phyloP scores from a whole-genome alignment of 2,888 invertebrate species.

The Aromia moschata region DNA sequence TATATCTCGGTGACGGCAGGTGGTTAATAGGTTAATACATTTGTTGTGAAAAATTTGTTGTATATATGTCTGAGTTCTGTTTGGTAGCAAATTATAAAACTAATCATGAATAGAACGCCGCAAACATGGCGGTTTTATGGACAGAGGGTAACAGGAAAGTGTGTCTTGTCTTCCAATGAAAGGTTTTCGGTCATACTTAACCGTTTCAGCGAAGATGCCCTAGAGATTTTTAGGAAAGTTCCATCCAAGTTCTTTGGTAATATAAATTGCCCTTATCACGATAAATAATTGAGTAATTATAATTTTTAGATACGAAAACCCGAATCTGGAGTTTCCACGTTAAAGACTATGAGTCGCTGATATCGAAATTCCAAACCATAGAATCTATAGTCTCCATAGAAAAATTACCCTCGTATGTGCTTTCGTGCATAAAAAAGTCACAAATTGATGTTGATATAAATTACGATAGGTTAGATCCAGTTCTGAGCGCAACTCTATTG shows the following conservation, averaged over 20 bases:
- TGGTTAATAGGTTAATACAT: no score
- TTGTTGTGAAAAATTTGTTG: no score
- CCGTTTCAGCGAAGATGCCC: conserved; percentile 73
- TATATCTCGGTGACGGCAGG: no score
- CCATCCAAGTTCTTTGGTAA: conserved; percentile 78
- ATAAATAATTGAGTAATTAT: conserved; percentile 1
- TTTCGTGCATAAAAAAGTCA: conserved; percentile 55
- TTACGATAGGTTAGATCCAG: conserved; percentile 74
- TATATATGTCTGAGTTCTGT: no score
- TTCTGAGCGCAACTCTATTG: conserved; percentile 75
- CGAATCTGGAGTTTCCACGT: conserved; percentile 82
- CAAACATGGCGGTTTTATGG: conserved; percentile 23
- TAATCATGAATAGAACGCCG: not conserved
- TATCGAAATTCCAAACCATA: conserved; percentile 68
- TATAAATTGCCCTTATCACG: conserved; percentile 25
- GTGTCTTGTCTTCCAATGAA: conserved; percentile 68
- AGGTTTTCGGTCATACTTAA: conserved; percentile 78
- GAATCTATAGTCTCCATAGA: conserved; percentile 72
- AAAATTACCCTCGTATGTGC: conserved; percentile 72
- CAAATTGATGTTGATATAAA: conserved; percentile 62
- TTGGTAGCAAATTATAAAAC: no score
- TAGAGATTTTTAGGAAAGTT: conserved; percentile 80
- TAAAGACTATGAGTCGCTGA: conserved; percentile 73
- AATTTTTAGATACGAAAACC: conserved; percentile 71
- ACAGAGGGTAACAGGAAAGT: conserved; percentile 23